phyloP scores from a whole-genome alignment of 2,888 invertebrate species.

The Melanchra persicariae region DNA sequence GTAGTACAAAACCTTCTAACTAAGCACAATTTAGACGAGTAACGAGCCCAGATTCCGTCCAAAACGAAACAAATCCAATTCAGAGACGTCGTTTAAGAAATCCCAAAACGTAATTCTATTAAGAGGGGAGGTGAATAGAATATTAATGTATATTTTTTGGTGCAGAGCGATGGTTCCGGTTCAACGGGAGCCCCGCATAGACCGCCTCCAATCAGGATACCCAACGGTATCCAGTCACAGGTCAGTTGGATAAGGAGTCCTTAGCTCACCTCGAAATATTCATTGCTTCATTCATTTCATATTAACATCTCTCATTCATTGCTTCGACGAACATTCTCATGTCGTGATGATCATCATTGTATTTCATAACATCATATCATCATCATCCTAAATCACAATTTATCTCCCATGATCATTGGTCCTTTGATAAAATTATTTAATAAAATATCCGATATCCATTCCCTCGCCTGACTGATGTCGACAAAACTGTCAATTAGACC shows the following conservation, averaged over 20 bases:
- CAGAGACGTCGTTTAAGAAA: slow-evolving; percentile 58
- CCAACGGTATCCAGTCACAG: slow-evolving; percentile 86
- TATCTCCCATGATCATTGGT: background rate
- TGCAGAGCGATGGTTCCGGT: slow-evolving; percentile 83
- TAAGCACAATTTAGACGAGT: slow-evolving; percentile 37
- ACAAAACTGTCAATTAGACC: slow-evolving; percentile 50
- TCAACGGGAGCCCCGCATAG: slow-evolving; percentile 82
- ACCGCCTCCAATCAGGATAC: slow-evolving; percentile 86
- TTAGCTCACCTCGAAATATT: slow-evolving; percentile 43
- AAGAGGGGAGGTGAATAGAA: slow-evolving; percentile 58
- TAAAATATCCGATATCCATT: background rate
- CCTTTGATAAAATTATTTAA: background rate
- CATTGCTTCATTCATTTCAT: slow-evolving; percentile 28
- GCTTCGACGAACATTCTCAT: background rate
- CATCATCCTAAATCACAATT: background rate
- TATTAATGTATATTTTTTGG: slow-evolving; percentile 63
- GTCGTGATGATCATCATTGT: background rate
- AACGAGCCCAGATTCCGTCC: slow-evolving; percentile 38
- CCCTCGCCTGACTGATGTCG: slow-evolving; percentile 10
- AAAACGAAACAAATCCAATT: slow-evolving; percentile 61
- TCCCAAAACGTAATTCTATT: slow-evolving; percentile 63
- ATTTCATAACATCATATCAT: background rate
- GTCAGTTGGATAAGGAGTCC: slow-evolving; percentile 70
- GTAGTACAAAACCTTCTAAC: slow-evolving; percentile 16
- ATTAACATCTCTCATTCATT: slow-evolving; percentile 19